Evolutionary conservation across 2,888 invertebrate genomes (phyloP), one percentile per base, ranked within the genome.

Genomic region (Plagodis pulveraria): DNA sequence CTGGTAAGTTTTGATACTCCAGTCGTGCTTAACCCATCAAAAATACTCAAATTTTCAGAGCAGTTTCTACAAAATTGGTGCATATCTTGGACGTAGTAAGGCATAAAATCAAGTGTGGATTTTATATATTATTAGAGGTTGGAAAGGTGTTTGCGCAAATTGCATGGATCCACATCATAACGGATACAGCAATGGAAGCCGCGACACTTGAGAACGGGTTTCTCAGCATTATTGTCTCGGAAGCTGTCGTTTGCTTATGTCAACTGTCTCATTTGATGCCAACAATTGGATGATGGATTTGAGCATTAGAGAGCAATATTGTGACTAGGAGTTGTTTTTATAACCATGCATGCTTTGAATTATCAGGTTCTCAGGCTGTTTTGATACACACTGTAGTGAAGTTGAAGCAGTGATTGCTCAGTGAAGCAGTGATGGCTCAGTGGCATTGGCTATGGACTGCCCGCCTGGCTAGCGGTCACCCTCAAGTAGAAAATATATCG

Each of bases 151-250:
- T 58, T 22, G 50, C 57, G 65, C 67, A 70, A 69, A 70, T 70
- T 67, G 64, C 63, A 62, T 48, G 58, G 61, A 69, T 62, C 63
- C 59, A 62, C 67, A 67, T 64, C 70, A 69, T 71, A 69, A 69
- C 69, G 69, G 67, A 53, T 48, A 48, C 50, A 47, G 57, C 56
- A 58, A 61, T 67, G 51, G 38, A 32, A 38, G 56, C 47, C 46
- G 54, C 60, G 57, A 59, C 60, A 55, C 58, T 58, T 44, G 50
- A 55, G 42, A 35, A 65, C 61, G 56, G 56, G 65, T 62, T 59
- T 62, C 56, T 49, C 43, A 12, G 60, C 61, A 53, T 59, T 51
- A 57, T 58, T 50, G 45, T 48, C 51, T 53, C 56, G 51, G 56
- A 58, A 58, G 61, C 52, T 50, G 58, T 59, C 58, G 59, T 54